phyloP scores from a whole-genome alignment of 2,113 vertebrate species.

The Arizona elegans region DNA sequence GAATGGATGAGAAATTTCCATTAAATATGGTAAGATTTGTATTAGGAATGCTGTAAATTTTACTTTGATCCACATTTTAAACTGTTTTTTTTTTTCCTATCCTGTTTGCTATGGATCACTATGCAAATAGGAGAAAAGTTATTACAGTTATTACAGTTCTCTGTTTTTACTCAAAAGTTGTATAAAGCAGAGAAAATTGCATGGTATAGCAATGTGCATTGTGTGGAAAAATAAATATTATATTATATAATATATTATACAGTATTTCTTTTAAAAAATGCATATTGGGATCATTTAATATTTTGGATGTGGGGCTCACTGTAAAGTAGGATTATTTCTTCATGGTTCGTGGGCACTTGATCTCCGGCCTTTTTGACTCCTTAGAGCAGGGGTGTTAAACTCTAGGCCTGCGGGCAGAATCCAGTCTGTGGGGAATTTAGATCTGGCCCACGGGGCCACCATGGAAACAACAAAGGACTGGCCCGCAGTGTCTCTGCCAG shows the following conservation, averaged over 20 bases:
- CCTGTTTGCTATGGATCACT: background rate
- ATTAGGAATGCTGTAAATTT: background rate
- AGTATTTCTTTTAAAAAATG: background rate
- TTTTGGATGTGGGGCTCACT: background rate
- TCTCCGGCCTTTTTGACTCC: background rate
- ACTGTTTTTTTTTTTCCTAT: background rate
- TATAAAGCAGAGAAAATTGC: background rate
- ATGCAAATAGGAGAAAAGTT: background rate
- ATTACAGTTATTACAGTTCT: background rate
- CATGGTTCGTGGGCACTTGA: background rate
- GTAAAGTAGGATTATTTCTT: background rate
- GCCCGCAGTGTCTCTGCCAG: no score
- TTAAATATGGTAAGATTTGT: background rate
- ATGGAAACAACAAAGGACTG: no score
- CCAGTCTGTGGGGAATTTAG: accelerated
- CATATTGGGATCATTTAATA: background rate
- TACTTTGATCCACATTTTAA: background rate
- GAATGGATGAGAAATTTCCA: background rate
- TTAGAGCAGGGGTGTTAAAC: background rate
- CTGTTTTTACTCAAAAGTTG: background rate
- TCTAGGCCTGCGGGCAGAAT: no score
- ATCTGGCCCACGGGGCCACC: no score
- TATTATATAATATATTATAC: no score
- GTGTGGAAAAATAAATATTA: background rate
- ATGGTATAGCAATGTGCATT: background rate